These are phyloP conservation scores for Aleiodes alternator DNA, from an alignment of 2,888 invertebrate genomes.

Conservation along the genomic window DNA sequence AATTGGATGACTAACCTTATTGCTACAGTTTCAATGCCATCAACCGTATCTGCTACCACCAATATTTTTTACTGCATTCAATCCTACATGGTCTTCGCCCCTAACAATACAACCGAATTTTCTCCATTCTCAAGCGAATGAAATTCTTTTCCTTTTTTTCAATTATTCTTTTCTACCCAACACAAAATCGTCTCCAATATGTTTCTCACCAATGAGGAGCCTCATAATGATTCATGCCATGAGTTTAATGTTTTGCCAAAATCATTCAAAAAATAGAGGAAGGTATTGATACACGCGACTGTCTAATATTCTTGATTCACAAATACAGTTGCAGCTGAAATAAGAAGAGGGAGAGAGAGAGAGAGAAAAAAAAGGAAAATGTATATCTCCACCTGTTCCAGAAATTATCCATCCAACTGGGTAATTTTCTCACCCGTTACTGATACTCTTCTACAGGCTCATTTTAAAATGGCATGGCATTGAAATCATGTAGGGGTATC, in stretches of 20 bases:
- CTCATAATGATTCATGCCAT: too few relatives aligned
- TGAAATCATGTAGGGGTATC: constrained; percentile 14
- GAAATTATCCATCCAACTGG: constrained; percentile 40
- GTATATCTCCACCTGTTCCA: constrained; percentile 35
- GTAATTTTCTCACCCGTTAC: constrained; percentile 44
- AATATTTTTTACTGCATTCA: background rate
- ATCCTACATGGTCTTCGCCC: background rate
- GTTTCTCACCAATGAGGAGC: too few relatives aligned
- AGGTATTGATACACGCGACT: constrained; percentile 44
- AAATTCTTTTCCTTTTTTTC: too few relatives aligned
- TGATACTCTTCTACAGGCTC: background rate
- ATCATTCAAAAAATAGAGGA: constrained; percentile 18
- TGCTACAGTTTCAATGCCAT: constrained; percentile 19
- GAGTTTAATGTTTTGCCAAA: background rate
- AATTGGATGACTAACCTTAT: constrained; percentile 11
- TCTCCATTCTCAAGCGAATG: too few relatives aligned
- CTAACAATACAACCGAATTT: too few relatives aligned
- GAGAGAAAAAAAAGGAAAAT: constrained; percentile 3
- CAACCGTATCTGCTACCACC: constrained; percentile 7
- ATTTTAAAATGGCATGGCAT: constrained; percentile 4
- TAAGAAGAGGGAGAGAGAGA: background rate
- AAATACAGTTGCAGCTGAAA: constrained; percentile 26
- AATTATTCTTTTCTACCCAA: too few relatives aligned
- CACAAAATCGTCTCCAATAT: too few relatives aligned
- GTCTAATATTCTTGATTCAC: constrained; percentile 44